A percentile compares a stretch with the other conserved stretches of the same genome.
Conservation (phyloP, 2,888 invertebrate genomes). For the Therioaphis trifolii region DNA sequence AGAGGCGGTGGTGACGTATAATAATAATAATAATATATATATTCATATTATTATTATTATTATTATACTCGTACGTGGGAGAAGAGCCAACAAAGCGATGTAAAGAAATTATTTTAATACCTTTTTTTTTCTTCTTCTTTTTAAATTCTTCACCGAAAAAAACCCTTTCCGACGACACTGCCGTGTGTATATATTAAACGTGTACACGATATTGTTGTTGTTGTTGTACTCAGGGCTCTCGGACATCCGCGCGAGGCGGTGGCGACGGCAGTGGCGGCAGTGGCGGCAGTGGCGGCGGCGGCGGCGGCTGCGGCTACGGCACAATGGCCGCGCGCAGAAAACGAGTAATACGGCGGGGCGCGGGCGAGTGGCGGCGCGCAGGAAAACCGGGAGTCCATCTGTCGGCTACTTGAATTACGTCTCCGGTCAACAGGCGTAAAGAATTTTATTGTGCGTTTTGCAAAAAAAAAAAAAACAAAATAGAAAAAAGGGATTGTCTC, state of each 20-base stretch:
- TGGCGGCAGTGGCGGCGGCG: background rate
- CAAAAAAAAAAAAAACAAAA: constrained; percentile 40
- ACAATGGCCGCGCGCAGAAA: constrained; percentile 43
- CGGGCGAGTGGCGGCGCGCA: background rate
- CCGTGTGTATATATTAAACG: background rate
- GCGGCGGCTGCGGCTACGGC: background rate
- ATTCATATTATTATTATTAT: too few species aligned
- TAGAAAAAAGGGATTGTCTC: constrained; percentile 43
- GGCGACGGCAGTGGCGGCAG: background rate
- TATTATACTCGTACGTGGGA: background rate
- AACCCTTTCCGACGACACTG: constrained; percentile 46
- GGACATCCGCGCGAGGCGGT: constrained; percentile 38
- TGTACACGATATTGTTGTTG: background rate
- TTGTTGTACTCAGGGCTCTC: constrained; percentile 14
- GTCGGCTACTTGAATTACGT: constrained; percentile 63
- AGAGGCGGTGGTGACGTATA: constrained; percentile 2
- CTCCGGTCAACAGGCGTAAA: constrained; percentile 63
- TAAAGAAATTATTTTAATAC: constrained; percentile 39
- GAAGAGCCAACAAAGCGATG: constrained; percentile 20
- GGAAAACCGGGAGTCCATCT: constrained; percentile 52
- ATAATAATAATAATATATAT: too few species aligned
- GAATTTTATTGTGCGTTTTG: constrained; percentile 61
- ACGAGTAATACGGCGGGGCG: background rate
- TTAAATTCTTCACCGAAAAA: constrained; percentile 14
- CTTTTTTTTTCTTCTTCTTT: background rate